A percentile compares a stretch with the other conserved stretches of the same genome.
phyloP scores from a whole-genome alignment of 1,140 invertebrate genomes.

The Euschistus heros region DNA sequence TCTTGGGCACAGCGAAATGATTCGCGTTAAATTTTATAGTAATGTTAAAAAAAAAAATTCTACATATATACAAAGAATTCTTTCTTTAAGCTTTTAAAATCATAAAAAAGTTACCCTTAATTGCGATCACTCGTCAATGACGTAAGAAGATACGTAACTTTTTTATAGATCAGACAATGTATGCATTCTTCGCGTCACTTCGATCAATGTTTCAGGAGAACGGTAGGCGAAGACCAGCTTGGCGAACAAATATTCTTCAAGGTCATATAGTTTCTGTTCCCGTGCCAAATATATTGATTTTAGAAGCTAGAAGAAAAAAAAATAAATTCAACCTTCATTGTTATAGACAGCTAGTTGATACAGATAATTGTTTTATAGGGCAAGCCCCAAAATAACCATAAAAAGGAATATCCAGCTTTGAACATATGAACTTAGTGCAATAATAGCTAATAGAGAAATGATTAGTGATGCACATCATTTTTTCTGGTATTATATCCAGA shows the following conservation, averaged over 20 bases:
- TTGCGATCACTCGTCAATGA: neutral
- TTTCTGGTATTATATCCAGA: neutral
- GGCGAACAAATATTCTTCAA: slow-evolving; percentile 97
- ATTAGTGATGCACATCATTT: neutral
- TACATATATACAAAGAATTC: too few relatives aligned
- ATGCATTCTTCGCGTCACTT: slow-evolving; percentile 58
- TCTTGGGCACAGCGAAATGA: too few relatives aligned
- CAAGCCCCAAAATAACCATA: too few relatives aligned
- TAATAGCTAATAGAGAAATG: neutral
- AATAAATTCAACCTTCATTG: neutral
- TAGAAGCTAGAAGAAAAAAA: slow-evolving; percentile 49
- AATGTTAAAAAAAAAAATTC: too few relatives aligned
- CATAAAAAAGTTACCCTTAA: too few relatives aligned
- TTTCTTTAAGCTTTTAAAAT: too few relatives aligned
- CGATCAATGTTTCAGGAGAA: slow-evolving; percentile 93
- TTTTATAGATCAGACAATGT: neutral
- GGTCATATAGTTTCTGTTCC: slow-evolving; percentile 77
- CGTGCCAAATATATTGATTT: slow-evolving; percentile 93
- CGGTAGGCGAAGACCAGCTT: slow-evolving; percentile 97
- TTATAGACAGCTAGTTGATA: neutral
- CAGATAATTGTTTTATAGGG: neutral
- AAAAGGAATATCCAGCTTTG: neutral
- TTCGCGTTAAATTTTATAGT: too few relatives aligned
- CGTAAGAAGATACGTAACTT: neutral
- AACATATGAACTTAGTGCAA: neutral